These are phyloP conservation scores for Cephalotes varians DNA, from an alignment of 2,888 invertebrate genomes.

Conservation along the genomic window DNA sequence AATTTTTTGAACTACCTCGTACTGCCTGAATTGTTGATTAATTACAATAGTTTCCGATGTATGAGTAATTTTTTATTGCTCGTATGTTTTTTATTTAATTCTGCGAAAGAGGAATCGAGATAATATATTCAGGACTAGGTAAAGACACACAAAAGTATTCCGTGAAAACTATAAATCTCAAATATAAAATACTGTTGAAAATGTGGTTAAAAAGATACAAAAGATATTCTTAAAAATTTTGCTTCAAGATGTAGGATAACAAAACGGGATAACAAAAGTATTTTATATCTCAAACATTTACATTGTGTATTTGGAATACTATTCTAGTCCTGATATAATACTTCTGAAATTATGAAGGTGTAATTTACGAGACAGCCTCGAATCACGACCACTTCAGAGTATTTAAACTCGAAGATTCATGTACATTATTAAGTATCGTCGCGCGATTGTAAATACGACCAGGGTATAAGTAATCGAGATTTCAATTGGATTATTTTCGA, in stretches of 20 bases:
- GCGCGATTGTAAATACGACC: constrained; percentile 81
- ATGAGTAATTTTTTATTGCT: not conserved
- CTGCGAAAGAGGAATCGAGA: not conserved
- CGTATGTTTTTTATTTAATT: not conserved
- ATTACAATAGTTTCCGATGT: not conserved
- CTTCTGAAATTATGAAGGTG: not conserved
- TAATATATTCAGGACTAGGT: constrained; percentile 26
- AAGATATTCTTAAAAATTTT: constrained; percentile 26
- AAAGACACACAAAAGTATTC: not conserved
- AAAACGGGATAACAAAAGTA: too few relatives aligned
- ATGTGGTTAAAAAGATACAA: constrained; percentile 13
- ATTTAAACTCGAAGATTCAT: constrained; percentile 63
- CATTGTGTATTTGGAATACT: constrained; percentile 19
- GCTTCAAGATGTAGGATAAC: constrained; percentile 5
- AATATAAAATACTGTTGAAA: constrained; percentile 9
- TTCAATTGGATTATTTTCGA: constrained; percentile 67
- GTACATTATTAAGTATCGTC: constrained; percentile 64
- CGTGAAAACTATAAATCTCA: not conserved
- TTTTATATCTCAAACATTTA: constrained; percentile 12
- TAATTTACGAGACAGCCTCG: constrained; percentile 59
- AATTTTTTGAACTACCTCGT: too few relatives aligned
- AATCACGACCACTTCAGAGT: constrained; percentile 61
- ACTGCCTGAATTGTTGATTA: constrained; percentile 20
- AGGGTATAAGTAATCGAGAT: constrained; percentile 81
- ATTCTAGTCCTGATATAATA: constrained; percentile 21